Base-by-base conservation (phyloP, 2,797 vertebrate species). In the Danio kyathit region DNA sequence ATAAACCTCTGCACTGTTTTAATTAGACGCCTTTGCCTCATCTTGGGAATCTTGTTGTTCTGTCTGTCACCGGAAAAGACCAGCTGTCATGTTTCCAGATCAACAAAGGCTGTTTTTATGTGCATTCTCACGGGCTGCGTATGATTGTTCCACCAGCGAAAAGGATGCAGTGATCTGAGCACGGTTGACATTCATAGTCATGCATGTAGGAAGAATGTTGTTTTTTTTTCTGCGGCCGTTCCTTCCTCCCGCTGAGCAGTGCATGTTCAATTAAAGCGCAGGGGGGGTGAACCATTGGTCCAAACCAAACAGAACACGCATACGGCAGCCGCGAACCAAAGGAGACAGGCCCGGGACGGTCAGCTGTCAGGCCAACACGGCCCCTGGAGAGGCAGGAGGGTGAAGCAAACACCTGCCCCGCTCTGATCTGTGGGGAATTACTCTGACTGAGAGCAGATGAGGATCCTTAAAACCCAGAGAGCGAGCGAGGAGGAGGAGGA, bases 341-440 rank as follows among this genome's bases (percentile, higher is more conserved):
- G 84, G 84, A 87, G 73, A 82, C 16, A 71, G 88, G 84, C 86
- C 79, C 85, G 56, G 81, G 83, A 83, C 76, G 88, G 81, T 80
- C 89, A 86, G 93, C 94, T 89, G 81, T 90, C 90, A 90, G 91
- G 90, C 90, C 90, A 93, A 94, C 92, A 85, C 17, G 82, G 84
- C 91, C 93, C 92, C 90, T 88, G 87, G 93, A 91, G 87, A 87
- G 86, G 76, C 75, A 70, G 46, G 21, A 67, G 86, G 84, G 86
- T 84, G 86, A 90, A 64, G 87, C 89, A 71, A 95, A 92, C 94
- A 95, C 93, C 94, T 94, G 94, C 92, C 92, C 90, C 85, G 88
- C 89, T 79, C 88, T 10, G 88, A 87, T 92, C 92, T 92, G 90
- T 87, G 83, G 94, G 92, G 93, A 93, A 91, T 89, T 87, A 74